phyloP scores from a whole-genome alignment of 2,888 invertebrate genomes.

The Crossocerus cetratus region DNA sequence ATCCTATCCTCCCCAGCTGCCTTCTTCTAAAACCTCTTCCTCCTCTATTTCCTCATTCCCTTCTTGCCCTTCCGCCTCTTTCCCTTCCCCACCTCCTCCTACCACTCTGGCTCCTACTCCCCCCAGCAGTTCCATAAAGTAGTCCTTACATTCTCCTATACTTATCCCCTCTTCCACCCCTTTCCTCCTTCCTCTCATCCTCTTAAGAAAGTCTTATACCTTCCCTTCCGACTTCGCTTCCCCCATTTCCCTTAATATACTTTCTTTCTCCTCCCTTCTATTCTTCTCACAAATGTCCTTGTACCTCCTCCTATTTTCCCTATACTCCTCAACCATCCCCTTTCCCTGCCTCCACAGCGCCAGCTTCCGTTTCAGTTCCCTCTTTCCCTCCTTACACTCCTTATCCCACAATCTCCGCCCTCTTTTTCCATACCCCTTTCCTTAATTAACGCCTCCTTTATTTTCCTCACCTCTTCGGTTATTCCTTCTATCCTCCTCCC shows the following conservation, averaged over 20 bases:
- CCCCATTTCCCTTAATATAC: not conserved
- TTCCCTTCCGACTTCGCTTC: not conserved
- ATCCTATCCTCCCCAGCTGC: slow-evolving; percentile 1
- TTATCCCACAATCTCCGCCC: not conserved
- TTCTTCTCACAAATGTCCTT: not conserved
- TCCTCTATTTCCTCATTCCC: not conserved
- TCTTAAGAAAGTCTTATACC: not conserved
- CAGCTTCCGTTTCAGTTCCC: not conserved
- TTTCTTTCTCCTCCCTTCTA: not conserved
- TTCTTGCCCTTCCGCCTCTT: not conserved
- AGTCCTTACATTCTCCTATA: too few relatives aligned
- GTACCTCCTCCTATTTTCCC: not conserved
- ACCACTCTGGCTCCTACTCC: not conserved
- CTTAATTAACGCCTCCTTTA: not conserved
- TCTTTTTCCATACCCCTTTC: not conserved
- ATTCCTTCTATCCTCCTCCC: not conserved
- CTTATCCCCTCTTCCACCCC: not conserved
- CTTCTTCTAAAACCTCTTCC: not conserved
- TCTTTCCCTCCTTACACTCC: not conserved
- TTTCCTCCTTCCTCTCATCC: not conserved
- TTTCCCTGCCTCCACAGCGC: not conserved
- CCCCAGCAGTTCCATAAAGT: slow-evolving; percentile 3
- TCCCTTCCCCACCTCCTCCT: not conserved
- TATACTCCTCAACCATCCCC: not conserved
- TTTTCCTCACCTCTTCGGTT: not conserved